Percentiles rank a stretch among this genome's conserved stretches.
These are phyloP conservation scores for Stenopsyche tienmushanensis DNA, from an alignment of 1,140 invertebrate species.

Conservation along the genomic window DNA sequence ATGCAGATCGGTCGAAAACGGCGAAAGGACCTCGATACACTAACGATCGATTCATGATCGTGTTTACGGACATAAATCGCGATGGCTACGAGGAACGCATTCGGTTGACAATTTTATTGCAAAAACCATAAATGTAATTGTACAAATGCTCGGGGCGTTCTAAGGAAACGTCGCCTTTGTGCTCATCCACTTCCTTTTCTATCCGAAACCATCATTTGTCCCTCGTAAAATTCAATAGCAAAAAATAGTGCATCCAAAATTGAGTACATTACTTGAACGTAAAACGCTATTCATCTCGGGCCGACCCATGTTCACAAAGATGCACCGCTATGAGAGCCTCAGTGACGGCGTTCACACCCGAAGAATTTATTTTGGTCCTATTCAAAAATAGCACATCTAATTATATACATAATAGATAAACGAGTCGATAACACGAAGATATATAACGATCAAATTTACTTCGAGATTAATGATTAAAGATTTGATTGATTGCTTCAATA, in stretches of 20 bases:
- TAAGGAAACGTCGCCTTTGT: not conserved
- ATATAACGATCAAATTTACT: no score
- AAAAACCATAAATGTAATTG: not conserved
- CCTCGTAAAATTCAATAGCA: slow-evolving; percentile 22
- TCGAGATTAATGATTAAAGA: no score
- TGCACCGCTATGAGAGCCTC: slow-evolving; percentile 11
- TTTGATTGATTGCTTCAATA: not conserved
- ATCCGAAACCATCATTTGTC: slow-evolving; percentile 13
- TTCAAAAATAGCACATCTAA: no score
- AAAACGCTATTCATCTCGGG: slow-evolving; percentile 25
- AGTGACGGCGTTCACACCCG: no score
- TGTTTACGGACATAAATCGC: no score
- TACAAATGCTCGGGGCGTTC: not conserved
- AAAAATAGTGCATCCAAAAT: slow-evolving; percentile 22
- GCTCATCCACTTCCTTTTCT: slow-evolving; percentile 16
- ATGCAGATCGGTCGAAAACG: no score
- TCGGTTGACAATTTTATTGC: not conserved
- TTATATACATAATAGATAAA: no score
- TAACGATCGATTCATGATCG: no score
- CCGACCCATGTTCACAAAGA: slow-evolving; percentile 21
- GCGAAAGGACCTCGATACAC: no score
- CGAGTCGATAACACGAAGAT: no score
- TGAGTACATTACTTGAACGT: slow-evolving; percentile 37
- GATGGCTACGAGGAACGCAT: no score
- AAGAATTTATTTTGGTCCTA: no score